phyloP scores from a whole-genome alignment of 2,888 invertebrate species.

The Cerastis leucographa region DNA sequence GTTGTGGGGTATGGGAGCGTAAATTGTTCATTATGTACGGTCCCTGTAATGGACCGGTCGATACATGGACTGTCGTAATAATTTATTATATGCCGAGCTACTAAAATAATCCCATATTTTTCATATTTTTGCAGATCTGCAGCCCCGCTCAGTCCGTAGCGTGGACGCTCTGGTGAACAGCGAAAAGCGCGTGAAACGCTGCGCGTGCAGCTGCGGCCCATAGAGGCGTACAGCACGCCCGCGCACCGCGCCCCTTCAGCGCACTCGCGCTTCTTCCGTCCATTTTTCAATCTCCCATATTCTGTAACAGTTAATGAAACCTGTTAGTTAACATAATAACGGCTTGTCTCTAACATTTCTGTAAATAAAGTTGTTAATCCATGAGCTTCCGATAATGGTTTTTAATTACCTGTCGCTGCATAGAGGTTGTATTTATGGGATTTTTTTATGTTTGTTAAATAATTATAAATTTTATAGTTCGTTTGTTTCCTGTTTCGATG shows the following conservation, averaged over 20 bases:
- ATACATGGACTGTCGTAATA: slow-evolving; percentile 10
- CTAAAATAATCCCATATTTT: slow-evolving; percentile 23
- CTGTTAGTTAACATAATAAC: slow-evolving; percentile 66
- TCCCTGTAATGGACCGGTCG: slow-evolving; percentile 5
- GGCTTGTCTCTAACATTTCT: slow-evolving; percentile 74
- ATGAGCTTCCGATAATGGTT: slow-evolving; percentile 76
- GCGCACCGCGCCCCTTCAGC: slow-evolving; percentile 43
- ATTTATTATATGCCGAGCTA: neutral
- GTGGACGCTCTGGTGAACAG: slow-evolving; percentile 89
- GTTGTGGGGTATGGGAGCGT: slow-evolving; percentile 24
- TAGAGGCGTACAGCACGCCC: slow-evolving; percentile 71
- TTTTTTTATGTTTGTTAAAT: slow-evolving; percentile 79
- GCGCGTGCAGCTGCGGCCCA: slow-evolving; percentile 94
- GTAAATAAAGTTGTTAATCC: slow-evolving; percentile 85
- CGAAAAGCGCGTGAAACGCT: slow-evolving; percentile 93
- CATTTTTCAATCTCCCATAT: slow-evolving; percentile 71
- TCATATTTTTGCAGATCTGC: slow-evolving; percentile 92
- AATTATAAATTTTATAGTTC: slow-evolving; percentile 76
- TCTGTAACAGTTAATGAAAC: slow-evolving; percentile 64
- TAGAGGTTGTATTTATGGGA: slow-evolving; percentile 76
- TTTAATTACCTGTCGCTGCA: slow-evolving; percentile 74
- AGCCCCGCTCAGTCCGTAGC: slow-evolving; percentile 93
- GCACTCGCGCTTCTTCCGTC: slow-evolving; percentile 72
- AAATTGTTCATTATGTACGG: slow-evolving; percentile 22
- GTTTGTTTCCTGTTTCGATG: slow-evolving; percentile 69